Percentiles rank a stretch among this genome's conserved stretches.
phyloP scores from a whole-genome alignment of 2,113 vertebrate species.

The Pelodiscus sinensis region DNA sequence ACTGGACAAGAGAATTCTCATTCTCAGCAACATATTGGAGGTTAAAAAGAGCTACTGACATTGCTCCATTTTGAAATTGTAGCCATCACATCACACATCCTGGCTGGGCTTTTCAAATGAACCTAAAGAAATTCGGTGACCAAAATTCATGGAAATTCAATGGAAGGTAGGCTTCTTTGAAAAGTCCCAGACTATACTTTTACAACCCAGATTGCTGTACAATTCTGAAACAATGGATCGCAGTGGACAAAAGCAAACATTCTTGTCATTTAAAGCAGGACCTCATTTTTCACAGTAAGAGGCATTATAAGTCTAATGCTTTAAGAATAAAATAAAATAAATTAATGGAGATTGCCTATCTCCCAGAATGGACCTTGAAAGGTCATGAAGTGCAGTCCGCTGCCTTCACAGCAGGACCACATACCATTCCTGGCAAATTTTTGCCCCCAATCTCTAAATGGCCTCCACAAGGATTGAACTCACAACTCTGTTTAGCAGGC shows the following conservation, averaged over 20 bases:
- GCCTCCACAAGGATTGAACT: no score
- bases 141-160: neutral
- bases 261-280: neutral
- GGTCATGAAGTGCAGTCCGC: no score
- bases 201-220: neutral
- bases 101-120: neutral
- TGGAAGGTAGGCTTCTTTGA: neutral
- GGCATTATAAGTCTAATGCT: neutral
- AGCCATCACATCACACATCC: neutral
- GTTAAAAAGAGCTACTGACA: neutral
- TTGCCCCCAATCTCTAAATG: no score
- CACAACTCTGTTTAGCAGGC: no score
- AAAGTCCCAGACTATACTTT: neutral
- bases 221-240: neutral
- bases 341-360: no score
- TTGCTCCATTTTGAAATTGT: neutral
- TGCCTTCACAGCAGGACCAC: no score
- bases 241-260: neutral
- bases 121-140: neutral
- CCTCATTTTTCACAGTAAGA: neutral
- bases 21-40: constrained; percentile 16
- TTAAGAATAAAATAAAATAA: no score
- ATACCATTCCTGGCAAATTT: no score
- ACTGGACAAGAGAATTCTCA: constrained; percentile 32
- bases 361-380: no score